A percentile compares a stretch with the other conserved stretches of the same genome.
These are phyloP conservation scores for Turdus rufiventris DNA, from an alignment of 2,113 vertebrate genomes.

Conservation along the genomic window DNA sequence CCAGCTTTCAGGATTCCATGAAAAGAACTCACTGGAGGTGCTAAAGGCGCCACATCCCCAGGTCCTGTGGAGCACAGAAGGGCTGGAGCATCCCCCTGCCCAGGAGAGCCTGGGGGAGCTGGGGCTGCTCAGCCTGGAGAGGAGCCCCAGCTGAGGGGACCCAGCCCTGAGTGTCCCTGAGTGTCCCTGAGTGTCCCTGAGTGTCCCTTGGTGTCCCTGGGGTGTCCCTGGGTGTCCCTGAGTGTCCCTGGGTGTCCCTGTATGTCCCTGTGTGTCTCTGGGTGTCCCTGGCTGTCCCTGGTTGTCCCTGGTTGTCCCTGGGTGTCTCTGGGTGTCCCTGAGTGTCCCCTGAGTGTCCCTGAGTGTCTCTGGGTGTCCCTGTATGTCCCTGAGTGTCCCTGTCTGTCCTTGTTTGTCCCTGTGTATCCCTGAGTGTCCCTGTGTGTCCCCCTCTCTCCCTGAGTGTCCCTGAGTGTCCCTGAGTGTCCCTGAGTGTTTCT, in stretches of 20 bases:
- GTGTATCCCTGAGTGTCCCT: no score
- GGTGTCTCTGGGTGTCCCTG: not conserved
- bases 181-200: not conserved
- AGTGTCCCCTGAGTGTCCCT: not conserved
- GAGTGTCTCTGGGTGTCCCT: no score
- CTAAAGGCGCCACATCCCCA: not conserved
- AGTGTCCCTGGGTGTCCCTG: rapidly evolving
- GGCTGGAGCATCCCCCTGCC: not conserved
- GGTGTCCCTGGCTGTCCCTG: not conserved
- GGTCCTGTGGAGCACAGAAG: not conserved
- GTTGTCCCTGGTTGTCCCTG: no score
- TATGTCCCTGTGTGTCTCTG: rapidly evolving
- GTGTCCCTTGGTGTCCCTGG: rapidly evolving
- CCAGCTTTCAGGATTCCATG: not conserved
- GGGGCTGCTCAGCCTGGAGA: not conserved
- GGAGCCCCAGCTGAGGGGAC: not conserved
- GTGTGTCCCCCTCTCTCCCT: no score
- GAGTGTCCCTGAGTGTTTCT: no score
- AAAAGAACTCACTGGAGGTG: not conserved
- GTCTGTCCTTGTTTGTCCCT: no score
- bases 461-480: no score
- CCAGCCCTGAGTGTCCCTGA: not conserved
- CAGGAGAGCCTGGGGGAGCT: not conserved
- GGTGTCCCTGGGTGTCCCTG: no score
- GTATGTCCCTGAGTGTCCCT: no score